Evolutionary conservation across 1,140 invertebrate species (phyloP), one percentile per base, ranked within the genome.

Genomic region (Drosophila paulistorum): DNA sequence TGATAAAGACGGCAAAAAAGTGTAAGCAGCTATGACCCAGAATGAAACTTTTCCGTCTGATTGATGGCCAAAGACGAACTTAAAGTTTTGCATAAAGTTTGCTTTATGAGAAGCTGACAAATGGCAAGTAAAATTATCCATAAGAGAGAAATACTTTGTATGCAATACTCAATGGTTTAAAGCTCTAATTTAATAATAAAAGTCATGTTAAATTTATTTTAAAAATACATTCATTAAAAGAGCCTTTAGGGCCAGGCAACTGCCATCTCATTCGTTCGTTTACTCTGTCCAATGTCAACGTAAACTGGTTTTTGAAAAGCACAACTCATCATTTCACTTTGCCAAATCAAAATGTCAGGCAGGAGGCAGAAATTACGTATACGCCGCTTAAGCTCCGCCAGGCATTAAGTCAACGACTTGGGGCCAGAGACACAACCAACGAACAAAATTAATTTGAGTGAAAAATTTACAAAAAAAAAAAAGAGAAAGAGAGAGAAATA

Each of bases 281-380:
- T 42, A 37, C 61, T 35, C 23, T 35, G 13, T 5, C n/a, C 42
- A 39, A 68, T 45, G 41, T 48, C 26, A 26, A 41, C 62, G 48
- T 42, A 62, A 37, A 61, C 65, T 39, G 14, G 10, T 55, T 65
- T 55, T 65, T 13, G 30, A 17, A 65, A 76, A 33, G 41, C 37
- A 33, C 55, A 61, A 77, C 55, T 77, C 74, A 77, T 71, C 62
- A 30, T 77, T 77, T 71, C 39, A 65, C 74, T 76, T 76, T 75
- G 65, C 63, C 55, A 70, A 65, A 64, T 48, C 60, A 68, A 64
- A 70, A 55, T 48, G 65, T 30, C 59, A 54, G 41, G 59, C 41
- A 42, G 30, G 39, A 64, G 65, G 42, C 58, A 62, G 39, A 70
- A 57, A 65, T 57, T 65, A 77, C 61, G 57, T 26, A 76, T 70